phyloP scores from a whole-genome alignment of 2,113 vertebrate genomes.

The Apteryx owenii region DNA sequence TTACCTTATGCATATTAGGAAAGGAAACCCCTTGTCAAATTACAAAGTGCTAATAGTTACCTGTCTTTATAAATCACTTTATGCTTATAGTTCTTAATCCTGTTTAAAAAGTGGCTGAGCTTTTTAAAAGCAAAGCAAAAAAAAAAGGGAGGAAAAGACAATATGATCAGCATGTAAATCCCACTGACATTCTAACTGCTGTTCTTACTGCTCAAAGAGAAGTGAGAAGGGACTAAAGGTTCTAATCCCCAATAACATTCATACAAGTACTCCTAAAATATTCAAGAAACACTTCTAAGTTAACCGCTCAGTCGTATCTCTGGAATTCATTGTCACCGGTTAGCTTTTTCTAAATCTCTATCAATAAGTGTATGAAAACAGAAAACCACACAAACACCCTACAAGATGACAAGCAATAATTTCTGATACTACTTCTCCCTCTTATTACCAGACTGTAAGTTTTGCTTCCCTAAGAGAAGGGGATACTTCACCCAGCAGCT shows the following conservation, averaged over 20 bases:
- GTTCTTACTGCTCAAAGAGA: neutral
- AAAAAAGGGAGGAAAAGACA: neutral
- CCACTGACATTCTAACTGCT: neutral
- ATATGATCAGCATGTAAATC: neutral
- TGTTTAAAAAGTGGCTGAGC: too few relatives aligned
- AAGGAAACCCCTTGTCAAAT: neutral
- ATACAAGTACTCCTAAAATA: neutral
- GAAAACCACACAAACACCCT: neutral
- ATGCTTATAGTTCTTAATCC: neutral
- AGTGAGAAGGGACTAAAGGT: neutral
- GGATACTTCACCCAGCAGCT: neutral
- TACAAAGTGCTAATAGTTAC: neutral
- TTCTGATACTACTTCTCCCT: neutral
- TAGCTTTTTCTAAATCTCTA: neutral
- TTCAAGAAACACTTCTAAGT: neutral
- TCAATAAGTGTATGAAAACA: neutral
- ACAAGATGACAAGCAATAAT: neutral
- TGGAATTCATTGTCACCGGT: neutral
- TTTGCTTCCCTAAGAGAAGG: neutral
- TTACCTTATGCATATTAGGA: neutral
- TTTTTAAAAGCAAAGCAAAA: neutral
- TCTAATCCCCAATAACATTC: neutral
- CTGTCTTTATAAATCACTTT: neutral
- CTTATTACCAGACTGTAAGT: neutral
- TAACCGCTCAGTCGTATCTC: neutral